Evolutionary conservation across 2,888 invertebrate species (phyloP), one percentile per base, ranked within the genome.

Genomic region (Apamea sordens): DNA sequence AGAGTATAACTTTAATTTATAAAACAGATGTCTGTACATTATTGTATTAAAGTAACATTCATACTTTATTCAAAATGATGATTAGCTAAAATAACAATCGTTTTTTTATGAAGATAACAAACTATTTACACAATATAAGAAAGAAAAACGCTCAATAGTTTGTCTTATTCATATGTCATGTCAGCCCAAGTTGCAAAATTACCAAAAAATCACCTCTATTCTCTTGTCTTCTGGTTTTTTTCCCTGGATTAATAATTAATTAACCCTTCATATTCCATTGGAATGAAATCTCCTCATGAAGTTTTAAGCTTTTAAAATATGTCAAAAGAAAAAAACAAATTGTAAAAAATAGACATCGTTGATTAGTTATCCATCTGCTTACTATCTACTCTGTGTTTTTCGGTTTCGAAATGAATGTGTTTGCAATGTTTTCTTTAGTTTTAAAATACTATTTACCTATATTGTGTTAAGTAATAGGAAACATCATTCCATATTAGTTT

Each of bases 401-500:
- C 5, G 8, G 0, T 47, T 56, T 18, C 1, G 0, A n/a, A 50
- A 28, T 65, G 2, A 65, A 18, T 21, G 5, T 8, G 1, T 18
- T 32, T n/a, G 0, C 1, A 47, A 50, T 44, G 3, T 24, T 32
- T 32, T 47, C 10, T 78, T 47, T 28, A 7, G 1, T 78, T 77
- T 36, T 3, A n/a, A 56, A 56, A 36, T 65, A 56, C 3, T 28
- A 18, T 72, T 11, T 41, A 36, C 32, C 2, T 28, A 15, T 0
- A 53, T 70, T n/a, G 28, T 36, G 6, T 6, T 70, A 53, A 8
- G 0, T 70, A 32, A 24, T 5, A 15, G 2, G 0, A 59, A 44
- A 50, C n/a, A 15, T 4, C 13, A 76, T 72, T 81, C 28, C 18
- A 18, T 24, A 47, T 47, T 2, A 24, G 10, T 80, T 82, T 83